phyloP scores from a whole-genome alignment of 2,113 vertebrate species.

The Toxotes jaculatrix region DNA sequence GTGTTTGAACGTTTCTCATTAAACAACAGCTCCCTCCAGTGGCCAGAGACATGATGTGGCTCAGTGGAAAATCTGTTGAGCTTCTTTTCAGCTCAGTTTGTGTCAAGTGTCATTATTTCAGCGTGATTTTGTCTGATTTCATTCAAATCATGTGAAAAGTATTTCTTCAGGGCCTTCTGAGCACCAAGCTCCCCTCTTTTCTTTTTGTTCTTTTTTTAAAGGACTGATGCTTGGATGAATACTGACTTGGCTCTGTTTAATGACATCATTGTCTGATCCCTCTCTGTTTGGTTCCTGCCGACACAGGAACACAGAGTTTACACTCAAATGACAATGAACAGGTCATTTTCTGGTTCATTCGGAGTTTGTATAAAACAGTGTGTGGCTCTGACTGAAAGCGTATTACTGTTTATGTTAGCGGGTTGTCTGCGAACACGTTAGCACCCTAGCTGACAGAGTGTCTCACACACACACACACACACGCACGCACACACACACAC shows the following conservation, averaged over 20 bases:
- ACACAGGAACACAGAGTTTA: not conserved
- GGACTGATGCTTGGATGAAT: not conserved
- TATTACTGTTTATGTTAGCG: conserved; percentile 39
- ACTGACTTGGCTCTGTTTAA: not conserved
- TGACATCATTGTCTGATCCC: not conserved
- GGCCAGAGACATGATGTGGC: not conserved
- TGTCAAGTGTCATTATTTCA: not conserved
- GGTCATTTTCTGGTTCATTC: conserved; percentile 24
- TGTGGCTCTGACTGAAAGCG: conserved; percentile 20
- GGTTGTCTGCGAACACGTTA: conserved; percentile 48
- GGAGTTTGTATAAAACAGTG: conserved; percentile 28
- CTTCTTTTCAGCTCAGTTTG: not conserved
- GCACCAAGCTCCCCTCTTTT: no score
- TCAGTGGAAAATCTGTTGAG: not conserved
- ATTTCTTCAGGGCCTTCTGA: not conserved
- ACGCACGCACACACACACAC: conserved; percentile 4
- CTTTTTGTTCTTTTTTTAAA: not conserved
- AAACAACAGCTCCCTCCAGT: conserved; percentile 39
- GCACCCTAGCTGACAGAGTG: not conserved
- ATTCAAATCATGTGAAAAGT: not conserved
- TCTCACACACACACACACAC: conserved; percentile 20
- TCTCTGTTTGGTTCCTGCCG: not conserved
- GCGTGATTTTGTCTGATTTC: not conserved
- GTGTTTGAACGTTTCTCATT: not conserved
- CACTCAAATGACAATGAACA: not conserved